Evolutionary conservation across 2,113 vertebrate species (phyloP).

Genomic region (Ivindomyrus marchei): DNA sequence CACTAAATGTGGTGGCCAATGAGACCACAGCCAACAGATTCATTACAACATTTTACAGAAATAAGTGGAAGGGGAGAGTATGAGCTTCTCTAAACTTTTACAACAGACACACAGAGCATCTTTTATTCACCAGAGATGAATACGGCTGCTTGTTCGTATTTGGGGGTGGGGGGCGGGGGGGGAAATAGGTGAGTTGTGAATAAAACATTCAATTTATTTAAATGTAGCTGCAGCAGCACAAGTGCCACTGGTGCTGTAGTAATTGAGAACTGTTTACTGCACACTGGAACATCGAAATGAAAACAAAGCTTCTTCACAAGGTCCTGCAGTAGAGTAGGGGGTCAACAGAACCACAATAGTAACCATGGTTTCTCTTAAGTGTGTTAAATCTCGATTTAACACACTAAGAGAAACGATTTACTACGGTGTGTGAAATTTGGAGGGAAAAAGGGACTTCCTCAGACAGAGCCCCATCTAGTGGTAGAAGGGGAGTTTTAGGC

Average conservation of each 20-base stretch:
- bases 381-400: not conserved
- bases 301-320: not conserved
- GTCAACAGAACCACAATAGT: not conserved
- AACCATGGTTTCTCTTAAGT: not conserved
- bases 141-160: not conserved
- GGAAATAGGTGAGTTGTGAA: not conserved
- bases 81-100: not conserved
- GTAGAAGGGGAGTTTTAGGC: not conserved
- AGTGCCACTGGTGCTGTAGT: not conserved
- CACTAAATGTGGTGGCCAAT: not conserved
- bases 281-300: not conserved
- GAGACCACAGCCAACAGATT: not conserved
- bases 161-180: too few relatives aligned
- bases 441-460: not conserved
- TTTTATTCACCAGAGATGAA: not conserved
- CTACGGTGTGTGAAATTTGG: not conserved
- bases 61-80: not conserved
- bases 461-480: not conserved
- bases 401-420: not conserved
- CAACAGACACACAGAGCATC: not conserved
- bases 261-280: not conserved
- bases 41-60: not conserved
- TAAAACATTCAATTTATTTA: not conserved
- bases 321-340: not conserved
- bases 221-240: not conserved